Conservation (phyloP, 2,888 invertebrate species). For the Noctua comes region DNA sequence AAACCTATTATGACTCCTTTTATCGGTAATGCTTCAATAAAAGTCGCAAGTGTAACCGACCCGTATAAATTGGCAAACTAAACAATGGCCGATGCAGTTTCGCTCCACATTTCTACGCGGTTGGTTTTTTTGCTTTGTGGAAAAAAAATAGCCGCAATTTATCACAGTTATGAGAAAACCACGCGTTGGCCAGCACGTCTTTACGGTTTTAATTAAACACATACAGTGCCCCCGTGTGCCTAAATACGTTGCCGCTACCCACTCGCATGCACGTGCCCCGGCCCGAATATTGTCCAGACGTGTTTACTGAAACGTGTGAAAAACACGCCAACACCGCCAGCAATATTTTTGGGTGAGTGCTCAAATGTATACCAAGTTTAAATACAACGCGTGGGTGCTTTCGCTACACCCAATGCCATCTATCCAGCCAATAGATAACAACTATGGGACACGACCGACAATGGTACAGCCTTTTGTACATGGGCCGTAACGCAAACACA, state of each 20-base stretch:
- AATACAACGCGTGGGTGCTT: slow-evolving; percentile 56
- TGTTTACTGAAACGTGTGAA: slow-evolving; percentile 80
- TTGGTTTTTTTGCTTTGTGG: slow-evolving; percentile 85
- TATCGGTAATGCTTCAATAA: slow-evolving; percentile 90
- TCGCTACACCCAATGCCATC: slow-evolving; percentile 86
- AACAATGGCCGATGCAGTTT: slow-evolving; percentile 89
- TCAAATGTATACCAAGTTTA: slow-evolving; percentile 63
- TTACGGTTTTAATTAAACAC: slow-evolving; percentile 85
- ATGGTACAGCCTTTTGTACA: slow-evolving; percentile 80
- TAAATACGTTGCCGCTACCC: slow-evolving; percentile 78
- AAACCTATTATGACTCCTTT: slow-evolving; percentile 88
- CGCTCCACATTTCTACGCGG: slow-evolving; percentile 88
- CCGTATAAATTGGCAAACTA: slow-evolving; percentile 91
- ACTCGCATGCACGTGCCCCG: slow-evolving; percentile 76
- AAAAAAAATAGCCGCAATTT: slow-evolving; percentile 80
- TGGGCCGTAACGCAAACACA: slow-evolving; percentile 83
- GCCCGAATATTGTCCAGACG: slow-evolving; percentile 79
- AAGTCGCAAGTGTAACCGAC: slow-evolving; percentile 89
- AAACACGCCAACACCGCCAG: slow-evolving; percentile 71
- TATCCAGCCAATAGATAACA: slow-evolving; percentile 84
- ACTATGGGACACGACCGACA: slow-evolving; percentile 75
- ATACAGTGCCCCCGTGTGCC: slow-evolving; percentile 81
- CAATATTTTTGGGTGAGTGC: slow-evolving; percentile 82
- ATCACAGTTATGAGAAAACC: slow-evolving; percentile 89
- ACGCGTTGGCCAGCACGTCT: slow-evolving; percentile 88